These are phyloP conservation scores for Cotesia typhae DNA, from an alignment of 1,140 invertebrate species.

Conservation along the genomic window DNA sequence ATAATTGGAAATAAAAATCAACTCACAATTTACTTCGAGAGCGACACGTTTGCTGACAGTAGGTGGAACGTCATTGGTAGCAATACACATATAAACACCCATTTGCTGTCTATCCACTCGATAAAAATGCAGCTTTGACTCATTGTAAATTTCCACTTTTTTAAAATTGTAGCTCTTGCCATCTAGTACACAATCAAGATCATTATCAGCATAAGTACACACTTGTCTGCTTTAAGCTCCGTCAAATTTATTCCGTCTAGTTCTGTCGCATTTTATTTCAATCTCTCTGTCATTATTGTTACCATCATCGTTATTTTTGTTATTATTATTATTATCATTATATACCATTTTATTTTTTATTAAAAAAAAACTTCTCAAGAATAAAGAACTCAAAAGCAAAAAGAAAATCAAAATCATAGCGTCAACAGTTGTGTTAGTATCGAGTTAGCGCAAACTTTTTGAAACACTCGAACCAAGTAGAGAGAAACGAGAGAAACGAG, in stretches of 20 bases:
- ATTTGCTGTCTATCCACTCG: slow-evolving; percentile 83
- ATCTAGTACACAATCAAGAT: slow-evolving; percentile 40
- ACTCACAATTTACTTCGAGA: slow-evolving; percentile 89
- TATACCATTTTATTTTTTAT: too few relatives aligned
- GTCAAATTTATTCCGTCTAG: slow-evolving; percentile 2
- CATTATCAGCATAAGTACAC: slow-evolving; percentile 1
- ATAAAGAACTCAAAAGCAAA: too few relatives aligned
- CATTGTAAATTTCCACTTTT: slow-evolving; percentile 73
- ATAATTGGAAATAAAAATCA: slow-evolving; percentile 45
- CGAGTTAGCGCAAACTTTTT: too few relatives aligned
- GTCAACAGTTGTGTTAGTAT: too few relatives aligned
- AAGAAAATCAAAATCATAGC: too few relatives aligned
- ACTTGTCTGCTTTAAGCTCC: neutral
- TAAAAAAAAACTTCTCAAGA: too few relatives aligned
- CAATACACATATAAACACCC: slow-evolving; percentile 88
- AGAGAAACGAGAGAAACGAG: too few relatives aligned
- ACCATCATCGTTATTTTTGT: too few relatives aligned
- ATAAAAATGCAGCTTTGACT: slow-evolving; percentile 76
- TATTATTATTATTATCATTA: too few relatives aligned
- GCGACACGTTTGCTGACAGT: slow-evolving; percentile 88
- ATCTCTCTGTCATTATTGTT: too few relatives aligned
- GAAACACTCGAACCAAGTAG: too few relatives aligned
- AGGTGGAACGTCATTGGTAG: slow-evolving; percentile 88
- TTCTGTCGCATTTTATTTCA: neutral
- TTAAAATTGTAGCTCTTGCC: slow-evolving; percentile 42